Percentiles rank a stretch among this genome's conserved stretches.
Evolutionary conservation across 2,113 vertebrate species (phyloP).

Genomic region (Boulengeromyrus knoepffleri): DNA sequence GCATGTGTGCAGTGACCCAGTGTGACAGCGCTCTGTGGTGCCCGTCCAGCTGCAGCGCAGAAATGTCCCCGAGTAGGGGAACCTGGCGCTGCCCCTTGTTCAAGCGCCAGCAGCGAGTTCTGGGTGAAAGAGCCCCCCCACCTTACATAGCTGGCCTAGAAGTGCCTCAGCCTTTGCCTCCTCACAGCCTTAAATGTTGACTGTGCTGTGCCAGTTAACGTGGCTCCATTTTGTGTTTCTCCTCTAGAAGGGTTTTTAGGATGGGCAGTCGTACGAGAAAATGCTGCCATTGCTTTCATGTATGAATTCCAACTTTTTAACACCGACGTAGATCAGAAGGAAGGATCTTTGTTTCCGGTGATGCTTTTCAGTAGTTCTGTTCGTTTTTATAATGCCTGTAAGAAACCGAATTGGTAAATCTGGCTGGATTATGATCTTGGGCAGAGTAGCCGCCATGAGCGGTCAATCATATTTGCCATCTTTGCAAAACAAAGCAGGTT

Average conservation of each 20-base stretch:
- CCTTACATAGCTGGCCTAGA: not conserved
- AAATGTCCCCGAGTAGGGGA: not conserved
- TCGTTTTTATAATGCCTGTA: not conserved
- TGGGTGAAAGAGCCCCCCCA: not conserved
- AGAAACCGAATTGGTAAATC: not conserved
- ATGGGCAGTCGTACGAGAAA: not conserved
- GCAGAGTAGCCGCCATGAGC: slow-evolving; percentile 29
- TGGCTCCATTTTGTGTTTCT: not conserved
- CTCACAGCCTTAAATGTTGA: not conserved
- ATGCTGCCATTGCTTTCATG: not conserved
- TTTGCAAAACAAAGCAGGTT: slow-evolving; percentile 43
- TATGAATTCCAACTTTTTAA: not conserved
- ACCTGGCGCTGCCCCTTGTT: not conserved
- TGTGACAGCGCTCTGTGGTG: not conserved
- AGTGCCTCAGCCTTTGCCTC: not conserved
- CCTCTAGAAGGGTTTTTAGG: not conserved
- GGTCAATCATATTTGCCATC: slow-evolving; percentile 34
- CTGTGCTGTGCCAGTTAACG: not conserved
- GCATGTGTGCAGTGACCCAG: not conserved
- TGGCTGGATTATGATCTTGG: not conserved
- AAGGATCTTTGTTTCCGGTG: not conserved
- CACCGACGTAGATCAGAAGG: not conserved
- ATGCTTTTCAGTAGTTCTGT: not conserved
- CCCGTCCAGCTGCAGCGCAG: not conserved
- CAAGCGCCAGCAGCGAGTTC: not conserved